Percentiles rank a stretch among this genome's conserved stretches.
phyloP scores from a whole-genome alignment of 2,797 vertebrate genomes.

The Australoheros facetus region DNA sequence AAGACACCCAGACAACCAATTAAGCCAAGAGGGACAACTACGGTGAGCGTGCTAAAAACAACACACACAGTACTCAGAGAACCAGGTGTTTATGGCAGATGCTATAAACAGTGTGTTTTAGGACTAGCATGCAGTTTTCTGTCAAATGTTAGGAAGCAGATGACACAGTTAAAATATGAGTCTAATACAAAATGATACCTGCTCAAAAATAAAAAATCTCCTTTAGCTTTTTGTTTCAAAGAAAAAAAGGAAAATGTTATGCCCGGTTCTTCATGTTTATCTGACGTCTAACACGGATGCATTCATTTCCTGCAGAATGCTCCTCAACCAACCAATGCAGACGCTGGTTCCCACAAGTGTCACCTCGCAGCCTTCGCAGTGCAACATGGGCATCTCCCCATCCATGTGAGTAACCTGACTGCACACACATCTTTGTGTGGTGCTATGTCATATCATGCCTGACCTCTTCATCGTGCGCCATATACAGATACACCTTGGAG shows the following conservation, averaged over 20 bases:
- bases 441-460: background rate
- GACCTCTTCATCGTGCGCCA: constrained; percentile 7
- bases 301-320: constrained; percentile 74
- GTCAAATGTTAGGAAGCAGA: too few relatives aligned
- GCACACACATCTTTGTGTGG: background rate
- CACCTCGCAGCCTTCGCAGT: constrained; percentile 77
- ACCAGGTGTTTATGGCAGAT: background rate
- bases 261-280: background rate
- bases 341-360: constrained; percentile 77
- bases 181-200: too few relatives aligned
- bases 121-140: too few relatives aligned
- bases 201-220: too few relatives aligned
- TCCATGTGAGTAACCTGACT: constrained; percentile 74
- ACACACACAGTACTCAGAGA: background rate
- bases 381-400: constrained; percentile 81
- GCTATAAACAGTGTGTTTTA: background rate
- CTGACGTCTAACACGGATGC: constrained; percentile 3
- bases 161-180: too few relatives aligned
- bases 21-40: constrained; percentile 82
- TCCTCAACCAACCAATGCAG: constrained; percentile 84
- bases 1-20: constrained; percentile 76
- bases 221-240: too few relatives aligned
- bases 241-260: too few relatives aligned
- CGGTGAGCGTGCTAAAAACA: constrained; percentile 71
- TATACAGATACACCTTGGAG: constrained; percentile 82